A percentile compares a stretch with the other conserved stretches of the same genome.
These are phyloP conservation scores for Phenganax stokvisi DNA, from an alignment of 92 coral and sea anemone genomes.

Conservation along the genomic window DNA sequence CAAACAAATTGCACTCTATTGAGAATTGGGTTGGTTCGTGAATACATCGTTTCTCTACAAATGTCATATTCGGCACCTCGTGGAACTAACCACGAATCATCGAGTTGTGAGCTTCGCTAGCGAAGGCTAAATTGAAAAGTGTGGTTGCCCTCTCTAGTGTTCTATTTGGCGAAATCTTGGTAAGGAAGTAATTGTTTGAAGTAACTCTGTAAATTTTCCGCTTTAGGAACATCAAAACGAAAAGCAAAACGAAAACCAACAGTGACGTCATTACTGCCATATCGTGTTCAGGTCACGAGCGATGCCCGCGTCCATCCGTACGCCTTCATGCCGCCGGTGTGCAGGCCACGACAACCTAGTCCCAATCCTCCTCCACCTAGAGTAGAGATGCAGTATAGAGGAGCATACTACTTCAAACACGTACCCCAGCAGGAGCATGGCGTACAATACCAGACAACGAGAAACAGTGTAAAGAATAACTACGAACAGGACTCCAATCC, in stretches of 20 bases:
- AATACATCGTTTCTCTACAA: not conserved
- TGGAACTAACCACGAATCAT: not conserved
- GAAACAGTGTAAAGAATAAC: not conserved
- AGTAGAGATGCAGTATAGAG: not conserved
- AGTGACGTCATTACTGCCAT: conserved; percentile 21
- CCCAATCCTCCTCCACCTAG: not conserved
- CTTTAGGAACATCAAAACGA: conserved; percentile 19
- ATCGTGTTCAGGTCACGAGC: not conserved
- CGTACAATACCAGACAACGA: not conserved
- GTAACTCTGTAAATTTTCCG: not conserved
- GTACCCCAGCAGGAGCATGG: not conserved
- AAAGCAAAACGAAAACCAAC: conserved; percentile 21
- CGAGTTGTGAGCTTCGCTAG: too few species aligned
- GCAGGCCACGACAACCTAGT: not conserved
- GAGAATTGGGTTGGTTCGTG: too few species aligned
- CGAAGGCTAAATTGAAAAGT: too few species aligned
- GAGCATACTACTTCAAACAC: not conserved
- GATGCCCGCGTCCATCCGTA: conserved; percentile 11
- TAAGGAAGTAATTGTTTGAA: too few species aligned
- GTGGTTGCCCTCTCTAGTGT: too few species aligned
- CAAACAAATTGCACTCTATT: too few species aligned
- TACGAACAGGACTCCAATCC: not conserved
- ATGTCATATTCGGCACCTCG: not conserved
- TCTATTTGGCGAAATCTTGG: too few species aligned
- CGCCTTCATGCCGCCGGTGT: conserved; percentile 1